Percentiles rank a stretch among this genome's conserved stretches.
phyloP scores from a whole-genome alignment of 2,113 vertebrate species.

The Sardina pilchardus region DNA sequence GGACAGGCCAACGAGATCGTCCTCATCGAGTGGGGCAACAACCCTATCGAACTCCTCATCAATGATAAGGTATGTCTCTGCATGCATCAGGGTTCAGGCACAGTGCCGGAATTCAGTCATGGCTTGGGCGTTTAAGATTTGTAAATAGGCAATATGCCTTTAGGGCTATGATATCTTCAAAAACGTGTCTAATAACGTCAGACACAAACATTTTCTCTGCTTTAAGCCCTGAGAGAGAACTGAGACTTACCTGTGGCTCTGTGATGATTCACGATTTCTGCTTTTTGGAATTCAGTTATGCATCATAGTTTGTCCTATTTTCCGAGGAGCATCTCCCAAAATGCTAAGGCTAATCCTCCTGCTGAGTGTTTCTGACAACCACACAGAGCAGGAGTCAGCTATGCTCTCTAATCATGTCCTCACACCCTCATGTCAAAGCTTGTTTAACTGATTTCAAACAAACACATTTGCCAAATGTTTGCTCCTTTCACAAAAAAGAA shows the following conservation, averaged over 20 bases:
- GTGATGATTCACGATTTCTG: too few species aligned
- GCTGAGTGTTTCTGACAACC: neutral
- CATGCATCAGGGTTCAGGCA: neutral
- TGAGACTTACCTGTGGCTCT: too few species aligned
- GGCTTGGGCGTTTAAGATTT: too few species aligned
- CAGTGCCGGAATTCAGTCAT: neutral
- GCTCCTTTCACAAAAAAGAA: too few species aligned
- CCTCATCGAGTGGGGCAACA: slow-evolving; percentile 96
- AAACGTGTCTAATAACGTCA: too few species aligned
- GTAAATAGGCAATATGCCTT: too few species aligned
- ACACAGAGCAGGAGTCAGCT: neutral
- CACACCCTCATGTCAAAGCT: neutral
- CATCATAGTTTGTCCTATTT: neutral
- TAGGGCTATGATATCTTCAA: too few species aligned
- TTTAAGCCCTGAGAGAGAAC: too few species aligned
- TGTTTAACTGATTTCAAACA: neutral
- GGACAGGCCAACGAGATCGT: slow-evolving; percentile 98
- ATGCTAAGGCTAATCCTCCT: neutral
- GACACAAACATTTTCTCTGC: too few species aligned
- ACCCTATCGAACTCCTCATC: slow-evolving; percentile 93
- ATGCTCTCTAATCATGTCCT: neutral
- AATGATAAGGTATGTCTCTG: slow-evolving; percentile 86
- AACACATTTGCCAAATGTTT: neutral
- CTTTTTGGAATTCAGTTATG: neutral
- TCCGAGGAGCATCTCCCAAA: neutral